A percentile compares a stretch with the other conserved stretches of the same genome.
phyloP scores from a whole-genome alignment of 2,888 invertebrate genomes.

The Pheosia tremula region DNA sequence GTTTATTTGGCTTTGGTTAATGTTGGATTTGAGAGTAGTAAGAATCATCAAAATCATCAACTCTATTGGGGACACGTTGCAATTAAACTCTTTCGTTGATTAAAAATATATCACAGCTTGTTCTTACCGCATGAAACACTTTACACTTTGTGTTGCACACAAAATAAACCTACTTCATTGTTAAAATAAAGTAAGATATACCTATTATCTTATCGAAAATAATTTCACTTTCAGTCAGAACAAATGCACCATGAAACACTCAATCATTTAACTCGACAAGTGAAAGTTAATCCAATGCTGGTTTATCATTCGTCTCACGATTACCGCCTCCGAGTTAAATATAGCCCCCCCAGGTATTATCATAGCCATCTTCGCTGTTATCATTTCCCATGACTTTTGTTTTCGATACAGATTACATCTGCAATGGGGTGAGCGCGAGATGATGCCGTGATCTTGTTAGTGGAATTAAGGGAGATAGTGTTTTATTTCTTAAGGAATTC shows the following conservation, averaged over 20 bases:
- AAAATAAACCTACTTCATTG: too few relatives aligned
- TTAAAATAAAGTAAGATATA: too few relatives aligned
- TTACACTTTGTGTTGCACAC: too few relatives aligned
- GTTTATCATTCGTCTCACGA: conserved; percentile 34
- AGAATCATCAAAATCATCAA: neutral
- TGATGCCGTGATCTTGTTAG: neutral
- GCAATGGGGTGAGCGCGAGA: neutral
- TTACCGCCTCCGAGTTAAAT: conserved; percentile 29
- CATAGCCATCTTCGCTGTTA: conserved; percentile 20
- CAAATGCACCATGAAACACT: conserved; percentile 11
- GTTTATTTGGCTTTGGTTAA: conserved; percentile 24
- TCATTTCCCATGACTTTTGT: conserved; percentile 29
- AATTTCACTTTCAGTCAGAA: neutral
- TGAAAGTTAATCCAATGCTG: conserved; percentile 38
- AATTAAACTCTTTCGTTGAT: neutral
- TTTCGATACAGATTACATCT: conserved; percentile 13
- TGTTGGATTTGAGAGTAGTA: conserved; percentile 23
- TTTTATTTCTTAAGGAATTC: neutral
- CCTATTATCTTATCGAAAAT: neutral
- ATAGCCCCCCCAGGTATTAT: conserved; percentile 27
- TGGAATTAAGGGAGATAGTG: neutral
- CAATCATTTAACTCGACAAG: conserved; percentile 14
- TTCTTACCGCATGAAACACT: too few relatives aligned
- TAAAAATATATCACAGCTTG: too few relatives aligned
- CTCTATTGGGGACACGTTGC: neutral